Conservation (phyloP, 2,113 vertebrate genomes). For the Telmatochromis brichardi region DNA sequence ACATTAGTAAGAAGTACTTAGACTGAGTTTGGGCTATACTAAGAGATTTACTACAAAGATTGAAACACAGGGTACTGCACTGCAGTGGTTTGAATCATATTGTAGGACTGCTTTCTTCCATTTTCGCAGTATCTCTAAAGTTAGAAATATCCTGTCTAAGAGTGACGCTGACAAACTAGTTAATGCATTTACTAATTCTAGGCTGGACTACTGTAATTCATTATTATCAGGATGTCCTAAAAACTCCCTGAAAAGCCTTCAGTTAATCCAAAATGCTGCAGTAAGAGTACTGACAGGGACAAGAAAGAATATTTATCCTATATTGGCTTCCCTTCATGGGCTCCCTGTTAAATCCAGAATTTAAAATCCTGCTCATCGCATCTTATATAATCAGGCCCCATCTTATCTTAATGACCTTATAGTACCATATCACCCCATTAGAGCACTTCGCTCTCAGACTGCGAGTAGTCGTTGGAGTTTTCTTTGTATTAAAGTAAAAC, state of each 20-base stretch:
- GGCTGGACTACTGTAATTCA: not conserved
- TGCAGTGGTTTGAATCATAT: not conserved
- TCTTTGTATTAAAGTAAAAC: not conserved
- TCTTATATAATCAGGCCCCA: not conserved
- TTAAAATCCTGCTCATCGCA: not conserved
- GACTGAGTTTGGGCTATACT: not conserved
- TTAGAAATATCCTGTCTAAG: not conserved
- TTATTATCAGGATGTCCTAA: not conserved
- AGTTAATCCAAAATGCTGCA: not conserved
- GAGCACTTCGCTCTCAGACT: not conserved
- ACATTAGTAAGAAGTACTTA: not conserved
- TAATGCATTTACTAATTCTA: not conserved
- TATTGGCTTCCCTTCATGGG: not conserved
- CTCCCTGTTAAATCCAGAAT: not conserved
- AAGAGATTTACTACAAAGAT: not conserved
- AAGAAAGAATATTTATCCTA: not conserved
- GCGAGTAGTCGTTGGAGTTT: not conserved
- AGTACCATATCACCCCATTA: not conserved
- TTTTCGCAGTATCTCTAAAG: not conserved
- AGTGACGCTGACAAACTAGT: not conserved
- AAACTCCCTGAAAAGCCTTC: not conserved
- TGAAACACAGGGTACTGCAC: not conserved
- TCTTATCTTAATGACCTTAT: not conserved
- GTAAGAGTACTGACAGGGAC: fast-evolving
- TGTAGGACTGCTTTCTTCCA: not conserved